Evolutionary conservation across 1,140 invertebrate species (phyloP).

Genomic region (Augochlora pura): DNA sequence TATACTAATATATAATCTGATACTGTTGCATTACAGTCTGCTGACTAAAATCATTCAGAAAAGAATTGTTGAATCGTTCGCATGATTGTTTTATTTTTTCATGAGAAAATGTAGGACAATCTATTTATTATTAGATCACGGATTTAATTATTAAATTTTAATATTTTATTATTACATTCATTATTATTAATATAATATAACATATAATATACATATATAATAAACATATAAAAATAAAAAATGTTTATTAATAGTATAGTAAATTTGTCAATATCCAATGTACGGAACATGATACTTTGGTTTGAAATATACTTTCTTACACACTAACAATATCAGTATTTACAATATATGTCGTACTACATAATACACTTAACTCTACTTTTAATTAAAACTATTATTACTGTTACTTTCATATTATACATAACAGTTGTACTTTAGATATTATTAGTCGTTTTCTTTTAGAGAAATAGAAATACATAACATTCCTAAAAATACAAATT

Average conservation of each 20-base stretch:
- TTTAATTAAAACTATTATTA: constrained; percentile 3
- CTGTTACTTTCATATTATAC: constrained; percentile 12
- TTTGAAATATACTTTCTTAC: constrained; percentile 64
- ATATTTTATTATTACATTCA: too few relatives aligned
- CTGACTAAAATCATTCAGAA: too few relatives aligned
- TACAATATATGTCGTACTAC: constrained; percentile 30
- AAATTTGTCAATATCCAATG: constrained; percentile 42
- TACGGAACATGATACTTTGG: constrained; percentile 66
- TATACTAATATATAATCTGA: too few relatives aligned
- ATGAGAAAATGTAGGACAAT: too few relatives aligned
- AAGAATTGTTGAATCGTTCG: too few relatives aligned
- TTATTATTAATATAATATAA: too few relatives aligned
- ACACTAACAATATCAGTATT: constrained; percentile 55
- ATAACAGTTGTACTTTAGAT: background rate
- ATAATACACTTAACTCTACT: constrained; percentile 5
- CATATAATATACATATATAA: too few relatives aligned
- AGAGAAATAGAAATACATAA: background rate
- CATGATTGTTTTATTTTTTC: too few relatives aligned
- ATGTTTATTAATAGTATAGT: constrained; percentile 53
- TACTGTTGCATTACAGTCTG: too few relatives aligned
- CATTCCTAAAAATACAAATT: background rate
- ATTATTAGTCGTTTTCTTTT: constrained; percentile 15
- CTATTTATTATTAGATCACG: too few relatives aligned
- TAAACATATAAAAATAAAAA: constrained; percentile 49
- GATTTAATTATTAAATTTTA: too few relatives aligned